Evolutionary conservation across 2,888 invertebrate species (phyloP).

Genomic region (Endotricha flammealis): DNA sequence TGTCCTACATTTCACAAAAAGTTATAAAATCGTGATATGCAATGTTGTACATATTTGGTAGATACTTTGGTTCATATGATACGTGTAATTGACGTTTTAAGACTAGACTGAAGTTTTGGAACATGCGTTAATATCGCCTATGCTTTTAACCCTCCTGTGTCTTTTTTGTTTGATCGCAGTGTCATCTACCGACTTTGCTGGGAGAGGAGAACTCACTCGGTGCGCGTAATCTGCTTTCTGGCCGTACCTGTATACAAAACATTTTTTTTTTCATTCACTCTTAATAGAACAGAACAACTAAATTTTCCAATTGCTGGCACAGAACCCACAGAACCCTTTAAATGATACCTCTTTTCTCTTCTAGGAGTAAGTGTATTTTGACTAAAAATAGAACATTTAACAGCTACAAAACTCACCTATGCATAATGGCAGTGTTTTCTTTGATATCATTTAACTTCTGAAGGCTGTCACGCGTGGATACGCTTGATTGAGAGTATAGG

Average conservation of each 20-base stretch:
- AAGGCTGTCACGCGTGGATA: conserved; percentile 66
- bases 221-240: conserved; percentile 66
- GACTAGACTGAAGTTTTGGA: conserved; percentile 61
- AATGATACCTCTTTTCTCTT: no score
- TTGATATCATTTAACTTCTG: conserved; percentile 69
- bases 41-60: conserved; percentile 26
- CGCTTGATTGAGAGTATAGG: conserved; percentile 67
- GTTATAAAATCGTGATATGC: conserved; percentile 32
- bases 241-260: conserved; percentile 51
- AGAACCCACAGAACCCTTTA: no score
- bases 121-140: conserved; percentile 84
- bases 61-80: conserved; percentile 15
- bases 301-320: no score
- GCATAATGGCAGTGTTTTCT: conserved; percentile 56
- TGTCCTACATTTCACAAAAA: conserved; percentile 24
- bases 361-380: no score
- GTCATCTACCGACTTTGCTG: conserved; percentile 66
- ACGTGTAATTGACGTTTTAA: conserved; percentile 12
- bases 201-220: conserved; percentile 69
- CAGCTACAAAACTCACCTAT: conserved; percentile 42
- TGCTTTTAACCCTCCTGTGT: conserved; percentile 84
- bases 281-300: neutral
- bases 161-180: conserved; percentile 69
- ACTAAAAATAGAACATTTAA: conserved; percentile 2
- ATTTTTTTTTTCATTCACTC: neutral